These are phyloP conservation scores for Tinea pellionella DNA, from an alignment of 2,888 invertebrate genomes.

Conservation along the genomic window DNA sequence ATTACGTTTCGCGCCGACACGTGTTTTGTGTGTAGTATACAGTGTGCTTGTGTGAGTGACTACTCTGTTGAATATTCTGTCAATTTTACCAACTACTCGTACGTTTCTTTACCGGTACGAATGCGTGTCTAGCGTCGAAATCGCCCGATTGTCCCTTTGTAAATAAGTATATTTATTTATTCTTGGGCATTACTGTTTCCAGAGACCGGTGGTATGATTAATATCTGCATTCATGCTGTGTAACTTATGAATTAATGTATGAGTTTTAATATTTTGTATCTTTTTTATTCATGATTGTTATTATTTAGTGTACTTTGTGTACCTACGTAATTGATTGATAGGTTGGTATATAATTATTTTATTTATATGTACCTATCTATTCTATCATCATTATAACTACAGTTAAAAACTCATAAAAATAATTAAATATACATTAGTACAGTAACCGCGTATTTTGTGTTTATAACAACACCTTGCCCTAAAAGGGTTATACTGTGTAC, in stretches of 20 bases:
- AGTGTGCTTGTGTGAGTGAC: conserved; percentile 45
- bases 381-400: too few relatives aligned
- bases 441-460: not conserved
- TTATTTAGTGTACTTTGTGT: not conserved
- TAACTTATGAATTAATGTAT: conserved; percentile 1
- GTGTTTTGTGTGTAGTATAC: conserved; percentile 38
- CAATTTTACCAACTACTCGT: conserved; percentile 27
- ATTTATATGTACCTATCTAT: too few relatives aligned
- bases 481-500: not conserved
- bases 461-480: not conserved
- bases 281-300: too few relatives aligned
- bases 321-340: not conserved
- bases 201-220: conserved; percentile 38
- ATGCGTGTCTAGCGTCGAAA: conserved; percentile 56
- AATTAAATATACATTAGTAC: not conserved
- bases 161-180: conserved; percentile 58
- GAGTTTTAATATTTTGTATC: not conserved
- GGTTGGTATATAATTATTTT: too few relatives aligned
- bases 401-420: too few relatives aligned
- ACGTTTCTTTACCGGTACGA: conserved; percentile 18
- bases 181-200: conserved; percentile 48
- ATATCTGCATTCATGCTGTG: conserved; percentile 38
- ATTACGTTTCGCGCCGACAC: conserved; percentile 34
- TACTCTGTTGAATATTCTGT: conserved; percentile 45
- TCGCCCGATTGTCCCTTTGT: conserved; percentile 37